These are phyloP conservation scores for Tor tambroides DNA, from an alignment of 2,113 vertebrate genomes.

Conservation along the genomic window DNA sequence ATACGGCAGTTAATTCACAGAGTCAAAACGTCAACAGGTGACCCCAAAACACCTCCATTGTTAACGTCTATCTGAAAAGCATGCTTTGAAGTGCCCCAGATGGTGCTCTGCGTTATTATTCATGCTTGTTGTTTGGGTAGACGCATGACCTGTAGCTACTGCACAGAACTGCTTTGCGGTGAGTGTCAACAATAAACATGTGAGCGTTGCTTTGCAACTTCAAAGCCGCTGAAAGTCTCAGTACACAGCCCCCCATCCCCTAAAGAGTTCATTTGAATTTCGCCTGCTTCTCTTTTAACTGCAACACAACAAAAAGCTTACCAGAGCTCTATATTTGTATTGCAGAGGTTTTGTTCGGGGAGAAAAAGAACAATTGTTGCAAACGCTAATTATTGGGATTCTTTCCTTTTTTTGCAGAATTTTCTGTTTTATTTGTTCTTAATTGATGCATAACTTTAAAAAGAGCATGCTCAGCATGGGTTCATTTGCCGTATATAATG, in stretches of 20 bases:
- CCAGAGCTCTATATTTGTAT: conserved; percentile 48
- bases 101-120: conserved; percentile 75
- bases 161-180: conserved; percentile 71
- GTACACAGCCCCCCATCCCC: conserved; percentile 50
- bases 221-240: conserved; percentile 50
- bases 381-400: conserved; percentile 45
- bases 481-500: conserved; percentile 62
- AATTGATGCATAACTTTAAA: conserved; percentile 56
- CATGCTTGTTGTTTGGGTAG: conserved; percentile 71
- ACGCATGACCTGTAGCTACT: conserved; percentile 78
- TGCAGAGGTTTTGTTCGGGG: conserved; percentile 31
- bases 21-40: conserved; percentile 68
- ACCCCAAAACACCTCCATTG: conserved; percentile 69
- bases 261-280: conserved; percentile 56
- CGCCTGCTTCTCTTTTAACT: conserved; percentile 52
- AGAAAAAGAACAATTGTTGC: neutral
- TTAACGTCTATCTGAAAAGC: conserved; percentile 76
- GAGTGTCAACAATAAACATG: conserved; percentile 75
- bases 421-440: conserved; percentile 19
- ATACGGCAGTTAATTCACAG: conserved; percentile 15
- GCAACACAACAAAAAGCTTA: conserved; percentile 52
- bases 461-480: conserved; percentile 33
- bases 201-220: conserved; percentile 66
- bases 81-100: conserved; percentile 81
- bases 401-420: neutral